These are phyloP conservation scores for Myotis daubentonii DNA, from an alignment of 2,797 vertebrate genomes.

Conservation along the genomic window DNA sequence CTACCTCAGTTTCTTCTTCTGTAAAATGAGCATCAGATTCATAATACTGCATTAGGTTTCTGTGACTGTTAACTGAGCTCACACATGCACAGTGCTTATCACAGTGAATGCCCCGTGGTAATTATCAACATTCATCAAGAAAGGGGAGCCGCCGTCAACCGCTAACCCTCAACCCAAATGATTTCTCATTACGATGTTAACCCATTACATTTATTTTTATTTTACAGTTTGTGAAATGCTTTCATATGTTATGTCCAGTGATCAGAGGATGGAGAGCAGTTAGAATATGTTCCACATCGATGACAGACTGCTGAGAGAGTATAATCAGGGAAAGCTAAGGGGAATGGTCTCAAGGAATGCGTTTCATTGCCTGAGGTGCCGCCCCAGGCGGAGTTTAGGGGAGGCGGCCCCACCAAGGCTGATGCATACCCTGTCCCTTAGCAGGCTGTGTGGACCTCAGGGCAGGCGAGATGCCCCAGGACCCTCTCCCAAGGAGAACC, in stretches of 20 bases:
- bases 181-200: background rate
- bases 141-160: background rate
- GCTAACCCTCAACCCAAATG: background rate
- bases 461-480: background rate
- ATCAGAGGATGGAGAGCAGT: background rate
- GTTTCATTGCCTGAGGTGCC: background rate
- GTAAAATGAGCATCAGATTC: background rate
- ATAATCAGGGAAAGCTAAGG: background rate
- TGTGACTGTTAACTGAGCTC: background rate
- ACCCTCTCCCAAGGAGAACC: background rate
- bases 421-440: background rate
- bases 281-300: background rate
- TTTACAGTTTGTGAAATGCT: constrained; percentile 26
- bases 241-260: background rate
- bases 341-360: background rate
- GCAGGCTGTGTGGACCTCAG: background rate
- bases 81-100: background rate
- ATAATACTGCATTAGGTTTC: background rate
- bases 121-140: background rate
- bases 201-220: background rate
- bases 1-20: constrained; percentile 45
- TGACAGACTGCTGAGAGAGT: background rate
- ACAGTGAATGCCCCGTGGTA: background rate
- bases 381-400: background rate
- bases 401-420: background rate